Evolutionary conservation across 2,113 vertebrate genomes (phyloP).

Genomic region (Hystrix brachyura): DNA sequence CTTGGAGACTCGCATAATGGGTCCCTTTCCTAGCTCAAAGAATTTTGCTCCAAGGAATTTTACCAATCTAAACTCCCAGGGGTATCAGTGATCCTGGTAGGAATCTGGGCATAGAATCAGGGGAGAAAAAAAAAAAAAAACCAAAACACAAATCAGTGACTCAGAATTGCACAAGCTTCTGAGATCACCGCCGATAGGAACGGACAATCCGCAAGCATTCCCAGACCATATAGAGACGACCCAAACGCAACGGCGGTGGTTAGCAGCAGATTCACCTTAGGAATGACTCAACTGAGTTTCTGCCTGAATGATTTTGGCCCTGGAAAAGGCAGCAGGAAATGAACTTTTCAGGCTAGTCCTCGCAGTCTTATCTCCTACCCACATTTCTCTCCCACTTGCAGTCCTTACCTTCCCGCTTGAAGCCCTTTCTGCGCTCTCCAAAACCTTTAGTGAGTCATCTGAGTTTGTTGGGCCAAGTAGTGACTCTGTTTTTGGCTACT

Average conservation of each 20-base stretch:
- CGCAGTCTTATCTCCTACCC: neutral
- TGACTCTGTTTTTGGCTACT: neutral
- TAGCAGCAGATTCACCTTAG: neutral
- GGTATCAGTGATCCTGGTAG: neutral
- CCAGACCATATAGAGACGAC: slow-evolving; percentile 17
- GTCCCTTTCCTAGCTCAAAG: neutral
- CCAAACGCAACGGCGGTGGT: neutral
- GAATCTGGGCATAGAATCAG: slow-evolving; percentile 23
- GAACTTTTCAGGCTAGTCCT: neutral
- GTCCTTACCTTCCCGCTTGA: neutral
- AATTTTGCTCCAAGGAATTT: slow-evolving; percentile 20
- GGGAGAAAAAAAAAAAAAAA: neutral
- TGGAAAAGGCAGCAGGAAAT: slow-evolving; percentile 23
- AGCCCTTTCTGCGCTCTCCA: neutral
- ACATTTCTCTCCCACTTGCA: neutral
- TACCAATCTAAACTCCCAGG: slow-evolving; percentile 38
- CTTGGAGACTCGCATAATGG: neutral
- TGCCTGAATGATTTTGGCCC: neutral
- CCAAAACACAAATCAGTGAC: neutral
- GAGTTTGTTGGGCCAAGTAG: neutral
- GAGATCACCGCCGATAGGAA: slow-evolving; percentile 35
- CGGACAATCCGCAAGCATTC: neutral
- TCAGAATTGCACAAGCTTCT: slow-evolving; percentile 26
- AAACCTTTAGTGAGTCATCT: neutral
- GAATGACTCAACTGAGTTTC: slow-evolving; percentile 44